Percentiles rank a stretch among this genome's conserved stretches.
phyloP scores from a whole-genome alignment of 2,888 invertebrate genomes.

The Argynnis bischoffii region DNA sequence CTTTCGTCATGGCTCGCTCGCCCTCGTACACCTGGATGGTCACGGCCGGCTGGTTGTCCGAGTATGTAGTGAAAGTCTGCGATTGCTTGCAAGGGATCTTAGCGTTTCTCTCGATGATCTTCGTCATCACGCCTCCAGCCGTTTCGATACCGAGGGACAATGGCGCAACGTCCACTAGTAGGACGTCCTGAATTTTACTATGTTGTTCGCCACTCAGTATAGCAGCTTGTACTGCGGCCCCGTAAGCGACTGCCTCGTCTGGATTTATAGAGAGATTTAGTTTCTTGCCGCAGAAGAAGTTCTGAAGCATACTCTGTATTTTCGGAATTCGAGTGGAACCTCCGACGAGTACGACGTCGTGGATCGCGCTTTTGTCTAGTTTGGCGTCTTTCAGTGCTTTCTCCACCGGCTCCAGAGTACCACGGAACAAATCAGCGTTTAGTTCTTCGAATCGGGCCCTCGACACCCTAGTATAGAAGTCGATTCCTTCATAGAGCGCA shows the following conservation, averaged over 20 bases:
- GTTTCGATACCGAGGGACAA: constrained; percentile 90
- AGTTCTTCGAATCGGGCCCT: constrained; percentile 90
- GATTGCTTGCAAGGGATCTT: constrained; percentile 88
- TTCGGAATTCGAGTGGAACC: constrained; percentile 92
- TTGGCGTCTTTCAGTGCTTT: constrained; percentile 90
- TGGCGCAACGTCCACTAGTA: constrained; percentile 83
- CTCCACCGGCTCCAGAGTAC: constrained; percentile 89
- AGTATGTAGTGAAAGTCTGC: constrained; percentile 89
- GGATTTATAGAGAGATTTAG: constrained; percentile 90
- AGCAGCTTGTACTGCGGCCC: constrained; percentile 89
- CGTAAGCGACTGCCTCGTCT: constrained; percentile 91
- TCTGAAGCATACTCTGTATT: constrained; percentile 88
- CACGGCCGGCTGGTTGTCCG: constrained; percentile 88
- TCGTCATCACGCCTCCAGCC: constrained; percentile 90
- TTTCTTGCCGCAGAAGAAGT: constrained; percentile 88
- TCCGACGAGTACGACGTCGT: constrained; percentile 91
- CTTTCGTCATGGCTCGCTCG: constrained; percentile 88
- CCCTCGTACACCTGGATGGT: constrained; percentile 84
- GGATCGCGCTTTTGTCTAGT: constrained; percentile 87
- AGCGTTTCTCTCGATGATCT: constrained; percentile 87
- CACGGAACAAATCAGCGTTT: constrained; percentile 87
- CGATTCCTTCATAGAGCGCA: constrained; percentile 87
- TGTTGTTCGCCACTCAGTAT: constrained; percentile 89
- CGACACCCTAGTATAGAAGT: constrained; percentile 86
- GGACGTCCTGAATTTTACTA: constrained; percentile 86